phyloP scores from a whole-genome alignment of 2,797 vertebrate genomes.

The Epinephelus awoara region DNA sequence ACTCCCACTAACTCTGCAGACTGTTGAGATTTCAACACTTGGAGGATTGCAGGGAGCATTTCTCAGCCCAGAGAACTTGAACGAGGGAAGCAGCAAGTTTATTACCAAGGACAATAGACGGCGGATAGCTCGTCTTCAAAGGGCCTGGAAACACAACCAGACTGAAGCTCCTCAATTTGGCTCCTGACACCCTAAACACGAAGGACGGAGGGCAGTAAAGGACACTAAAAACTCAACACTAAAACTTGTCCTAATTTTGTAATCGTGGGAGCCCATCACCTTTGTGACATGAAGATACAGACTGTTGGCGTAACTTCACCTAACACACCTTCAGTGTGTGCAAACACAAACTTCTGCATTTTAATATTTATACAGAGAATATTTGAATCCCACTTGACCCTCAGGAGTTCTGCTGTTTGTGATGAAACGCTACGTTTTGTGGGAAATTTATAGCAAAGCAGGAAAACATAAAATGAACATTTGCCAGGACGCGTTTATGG shows the following conservation, averaged over 20 bases:
- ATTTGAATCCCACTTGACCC: neutral
- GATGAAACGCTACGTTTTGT: neutral
- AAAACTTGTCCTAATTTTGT: constrained; percentile 51
- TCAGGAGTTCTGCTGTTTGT: neutral
- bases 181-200: constrained; percentile 90
- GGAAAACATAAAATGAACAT: neutral
- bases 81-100: constrained; percentile 96
- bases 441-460: neutral
- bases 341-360: neutral
- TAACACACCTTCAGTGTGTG: neutral
- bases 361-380: neutral
- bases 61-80: constrained; percentile 91
- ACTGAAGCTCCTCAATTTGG: constrained; percentile 89
- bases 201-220: constrained; percentile 82
- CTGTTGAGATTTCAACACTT: constrained; percentile 7
- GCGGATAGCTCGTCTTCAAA: constrained; percentile 89
- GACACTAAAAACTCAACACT: constrained; percentile 61
- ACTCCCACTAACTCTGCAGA: neutral
- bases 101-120: constrained; percentile 99
- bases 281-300: neutral
- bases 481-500: accelerated
- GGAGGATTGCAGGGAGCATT: constrained; percentile 17
- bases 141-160: constrained; percentile 83
- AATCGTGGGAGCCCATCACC: constrained; percentile 25
- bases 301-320: neutral